A percentile compares a stretch with the other conserved stretches of the same genome.
These are phyloP conservation scores for Malaclemys terrapin DNA, from an alignment of 2,113 vertebrate genomes.

Conservation along the genomic window DNA sequence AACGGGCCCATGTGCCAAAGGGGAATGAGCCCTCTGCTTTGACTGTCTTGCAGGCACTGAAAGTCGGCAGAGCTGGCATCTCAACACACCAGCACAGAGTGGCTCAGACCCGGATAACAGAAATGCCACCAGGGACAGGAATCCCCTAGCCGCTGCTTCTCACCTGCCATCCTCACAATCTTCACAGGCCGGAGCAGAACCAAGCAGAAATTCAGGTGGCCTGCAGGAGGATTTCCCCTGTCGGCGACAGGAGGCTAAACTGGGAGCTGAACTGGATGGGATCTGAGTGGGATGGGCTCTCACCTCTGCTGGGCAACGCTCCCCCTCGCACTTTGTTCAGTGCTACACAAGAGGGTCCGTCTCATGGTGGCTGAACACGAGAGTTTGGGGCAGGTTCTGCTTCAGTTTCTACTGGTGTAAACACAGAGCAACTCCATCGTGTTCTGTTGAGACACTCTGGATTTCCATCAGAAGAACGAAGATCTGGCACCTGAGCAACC, in stretches of 20 bases:
- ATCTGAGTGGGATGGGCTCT: no score
- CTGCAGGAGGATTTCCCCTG: no score
- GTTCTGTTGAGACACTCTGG: not conserved
- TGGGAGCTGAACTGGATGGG: no score
- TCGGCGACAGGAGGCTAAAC: no score
- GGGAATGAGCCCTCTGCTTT: not conserved
- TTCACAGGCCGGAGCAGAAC: not conserved
- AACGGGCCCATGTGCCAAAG: not conserved
- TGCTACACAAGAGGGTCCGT: not conserved
- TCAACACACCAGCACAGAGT: not conserved
- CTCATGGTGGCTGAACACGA: not conserved
- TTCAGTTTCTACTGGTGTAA: not conserved
- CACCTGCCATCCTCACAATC: no score
- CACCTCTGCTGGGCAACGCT: not conserved
- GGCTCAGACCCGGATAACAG: not conserved
- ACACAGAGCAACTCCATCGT: not conserved
- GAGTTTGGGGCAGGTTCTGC: not conserved
- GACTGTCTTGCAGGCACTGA: no score
- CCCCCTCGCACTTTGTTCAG: not conserved
- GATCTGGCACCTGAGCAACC: not conserved
- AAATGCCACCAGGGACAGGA: not conserved
- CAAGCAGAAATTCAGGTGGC: no score
- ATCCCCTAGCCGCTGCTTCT: not conserved
- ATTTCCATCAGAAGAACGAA: not conserved
- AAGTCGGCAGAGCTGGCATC: no score